Evolutionary conservation across 2,113 vertebrate species (phyloP), one percentile per base, ranked within the genome.

Genomic region (Brachionichthys hirsutus): DNA sequence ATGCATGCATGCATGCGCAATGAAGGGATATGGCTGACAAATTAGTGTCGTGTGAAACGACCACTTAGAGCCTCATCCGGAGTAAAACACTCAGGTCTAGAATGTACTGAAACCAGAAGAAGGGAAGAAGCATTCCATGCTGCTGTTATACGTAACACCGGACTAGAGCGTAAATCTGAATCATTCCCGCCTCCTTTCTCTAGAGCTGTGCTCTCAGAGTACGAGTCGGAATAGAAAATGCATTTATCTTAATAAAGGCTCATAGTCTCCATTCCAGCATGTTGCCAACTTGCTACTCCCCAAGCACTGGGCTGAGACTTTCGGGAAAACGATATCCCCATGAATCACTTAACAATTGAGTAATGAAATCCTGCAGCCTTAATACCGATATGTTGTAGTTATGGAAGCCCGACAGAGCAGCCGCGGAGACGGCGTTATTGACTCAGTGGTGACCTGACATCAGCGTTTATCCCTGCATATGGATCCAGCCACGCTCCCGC

Each of bases 391-490:
- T 85, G 76, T 75, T 78, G 58, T 79, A 77, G 59, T 78, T 76
- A 73, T 77, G 74, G 80, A 74, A 78, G 80, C 60, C 67, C 16
- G 16, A 24, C 38, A 36, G 66, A 75, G 61, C 16, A 19, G 67
- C 57, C 35, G 30, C 12, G 34, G 30, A 67, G 18, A 13, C 45
- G 12, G 16, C 56, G 9, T 75, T 75, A 85, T 83, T 83, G 68
- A 84, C 81, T 85, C 75, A 69, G 55, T 22, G 0, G 66, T 41
- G 73, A 76, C 81, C 58, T 78, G 84, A 82, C 75, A 83, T 78
- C 62, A 77, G 52, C 36, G 67, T 75, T 85, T 63, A 85, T 80
- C 68, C 63, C 9, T 8, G 2, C 83, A 70, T 64, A 70, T 66
- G 77, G 55, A 56, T 74, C 41, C 54, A 30, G 48, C 45, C 15